Base-by-base conservation (phyloP, 2,888 invertebrate genomes). In the Amphiduros pacificus region DNA sequence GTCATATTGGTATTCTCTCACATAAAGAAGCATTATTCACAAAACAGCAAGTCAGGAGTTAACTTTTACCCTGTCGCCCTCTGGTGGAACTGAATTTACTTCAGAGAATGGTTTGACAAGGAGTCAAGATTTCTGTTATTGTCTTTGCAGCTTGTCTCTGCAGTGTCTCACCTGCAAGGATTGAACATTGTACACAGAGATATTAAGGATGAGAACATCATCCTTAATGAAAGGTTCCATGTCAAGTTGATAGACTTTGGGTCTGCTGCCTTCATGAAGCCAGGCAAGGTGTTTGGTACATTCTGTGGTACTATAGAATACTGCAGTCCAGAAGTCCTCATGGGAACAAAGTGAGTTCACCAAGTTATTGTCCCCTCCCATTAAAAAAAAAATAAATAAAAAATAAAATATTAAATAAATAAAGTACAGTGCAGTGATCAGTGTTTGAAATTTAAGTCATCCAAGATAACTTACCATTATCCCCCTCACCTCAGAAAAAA, bases 251-350 rank as follows among this genome's bases (percentile, higher is more conserved):
- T 91, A 54, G 90, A 91, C 79, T 91, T 91, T 78, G 90, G 90
- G 20, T 90, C 90, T 0, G 90, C 90, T 0, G 88, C 90, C 1
- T 89, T 87, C 73, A 77, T 85, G 70, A 71, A 77, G 24, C 86
- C 86, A 28, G 88, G 87, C 54, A 85, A 87, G 59, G 79, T 88
- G 54, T 91, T 90, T 78, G 88, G 88, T 0, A 89, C 89, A 0
- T 91, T 90, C 82, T 90, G 89, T 70, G 90, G 90, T 1, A 90
- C 90, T 20, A 87, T 89, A 0, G 90, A 90, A 79, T 90, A 90
- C 76, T 90, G 90, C 78, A 88, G 89, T 73, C 90, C 90, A 0
- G 90, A 90, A 82, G 90, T 90, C 20, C 83, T 90, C 20, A 86
- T 87, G 58, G 90, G 89, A 41, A 87, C 89, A 72, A 87, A 87